A percentile compares a stretch with the other conserved stretches of the same genome.
phyloP scores from a whole-genome alignment of 2,797 vertebrate genomes.

The Presbytis comata region DNA sequence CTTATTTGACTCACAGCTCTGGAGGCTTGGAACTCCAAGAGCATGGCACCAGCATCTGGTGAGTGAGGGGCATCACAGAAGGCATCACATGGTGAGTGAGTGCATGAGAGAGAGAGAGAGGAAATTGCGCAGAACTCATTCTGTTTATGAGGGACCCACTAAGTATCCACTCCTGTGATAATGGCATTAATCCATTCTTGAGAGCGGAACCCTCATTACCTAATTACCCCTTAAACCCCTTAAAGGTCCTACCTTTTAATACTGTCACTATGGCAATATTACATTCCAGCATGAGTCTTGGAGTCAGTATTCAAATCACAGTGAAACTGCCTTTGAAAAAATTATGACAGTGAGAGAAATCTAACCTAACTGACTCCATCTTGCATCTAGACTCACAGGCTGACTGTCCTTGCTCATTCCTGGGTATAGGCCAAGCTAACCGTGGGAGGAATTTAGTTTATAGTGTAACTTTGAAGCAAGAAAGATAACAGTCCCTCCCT shows the following conservation, averaged over 20 bases:
- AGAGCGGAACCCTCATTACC: not conserved
- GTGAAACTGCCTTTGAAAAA: too few relatives aligned
- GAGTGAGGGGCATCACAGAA: not conserved
- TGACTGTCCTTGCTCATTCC: too few relatives aligned
- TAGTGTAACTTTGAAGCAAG: too few relatives aligned
- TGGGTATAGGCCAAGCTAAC: too few relatives aligned
- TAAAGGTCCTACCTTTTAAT: not conserved
- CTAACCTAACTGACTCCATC: too few relatives aligned
- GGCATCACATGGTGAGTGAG: not conserved
- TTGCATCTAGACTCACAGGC: too few relatives aligned
- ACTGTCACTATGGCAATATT: not conserved
- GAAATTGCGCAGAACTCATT: not conserved
- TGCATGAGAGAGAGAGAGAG: not conserved
- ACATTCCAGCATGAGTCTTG: not conserved
- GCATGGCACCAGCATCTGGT: not conserved
- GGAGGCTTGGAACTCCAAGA: not conserved
- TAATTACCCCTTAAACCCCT: not conserved
- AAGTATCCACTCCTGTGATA: not conserved
- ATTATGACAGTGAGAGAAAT: too few relatives aligned
- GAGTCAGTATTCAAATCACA: not conserved
- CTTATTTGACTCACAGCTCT: not conserved
- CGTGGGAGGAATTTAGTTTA: too few relatives aligned
- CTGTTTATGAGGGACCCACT: not conserved
- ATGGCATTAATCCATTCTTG: not conserved
- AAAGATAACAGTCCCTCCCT: too few relatives aligned